Evolutionary conservation across 2,888 invertebrate species (phyloP).

Genomic region (Troides aeacus): DNA sequence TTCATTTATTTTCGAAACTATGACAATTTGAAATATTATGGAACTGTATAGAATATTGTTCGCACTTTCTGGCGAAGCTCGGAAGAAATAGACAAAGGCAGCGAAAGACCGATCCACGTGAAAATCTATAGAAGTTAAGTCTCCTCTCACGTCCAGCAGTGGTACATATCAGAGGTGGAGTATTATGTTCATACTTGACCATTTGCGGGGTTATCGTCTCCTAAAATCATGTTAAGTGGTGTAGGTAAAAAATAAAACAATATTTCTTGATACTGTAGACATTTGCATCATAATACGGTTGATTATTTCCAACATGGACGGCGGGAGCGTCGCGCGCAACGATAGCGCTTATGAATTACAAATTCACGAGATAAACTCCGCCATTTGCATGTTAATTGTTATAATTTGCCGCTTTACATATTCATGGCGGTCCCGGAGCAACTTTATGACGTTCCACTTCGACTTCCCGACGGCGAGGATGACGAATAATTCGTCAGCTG

Average conservation of each 20-base stretch:
- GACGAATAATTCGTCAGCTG: neutral
- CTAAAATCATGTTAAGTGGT: neutral
- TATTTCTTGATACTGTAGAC: neutral
- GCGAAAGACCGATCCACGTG: too few relatives aligned
- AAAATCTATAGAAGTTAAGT: too few relatives aligned
- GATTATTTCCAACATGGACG: neutral
- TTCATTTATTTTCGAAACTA: neutral
- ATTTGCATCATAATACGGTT: neutral
- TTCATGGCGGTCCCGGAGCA: constrained; percentile 17
- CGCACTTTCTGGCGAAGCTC: neutral
- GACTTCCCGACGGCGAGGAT: neutral
- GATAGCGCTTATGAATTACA: constrained; percentile 20
- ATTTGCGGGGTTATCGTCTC: too few relatives aligned
- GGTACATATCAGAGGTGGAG: too few relatives aligned
- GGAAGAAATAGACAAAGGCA: too few relatives aligned
- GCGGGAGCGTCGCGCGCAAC: neutral
- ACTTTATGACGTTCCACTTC: neutral
- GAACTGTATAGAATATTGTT: neutral
- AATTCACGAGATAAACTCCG: constrained; percentile 25
- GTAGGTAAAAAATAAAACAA: neutral
- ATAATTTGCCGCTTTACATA: constrained; percentile 26
- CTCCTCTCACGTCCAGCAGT: too few relatives aligned
- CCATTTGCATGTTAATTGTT: constrained; percentile 27
- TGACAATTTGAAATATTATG: neutral
- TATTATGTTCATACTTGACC: too few relatives aligned